Evolutionary conservation across 2,113 vertebrate species (phyloP).

Genomic region (Alectura lathami): DNA sequence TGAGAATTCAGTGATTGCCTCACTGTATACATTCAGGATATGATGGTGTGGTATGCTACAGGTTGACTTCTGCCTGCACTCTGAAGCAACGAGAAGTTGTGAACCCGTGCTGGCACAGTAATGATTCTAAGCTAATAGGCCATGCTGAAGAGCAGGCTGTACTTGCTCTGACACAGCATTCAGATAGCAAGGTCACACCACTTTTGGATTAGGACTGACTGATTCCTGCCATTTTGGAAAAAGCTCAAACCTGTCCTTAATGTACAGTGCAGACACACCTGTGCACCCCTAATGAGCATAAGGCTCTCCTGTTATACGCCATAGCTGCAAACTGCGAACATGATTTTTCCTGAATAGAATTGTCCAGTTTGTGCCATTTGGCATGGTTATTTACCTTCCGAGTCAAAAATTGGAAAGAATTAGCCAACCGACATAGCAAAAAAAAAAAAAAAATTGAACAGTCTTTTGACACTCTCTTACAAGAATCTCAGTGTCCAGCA

Average conservation of each 20-base stretch:
- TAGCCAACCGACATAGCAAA: background rate
- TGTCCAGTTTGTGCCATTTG: background rate
- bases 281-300: background rate
- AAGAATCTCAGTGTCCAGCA: background rate
- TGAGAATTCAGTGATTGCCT: background rate
- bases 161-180: background rate
- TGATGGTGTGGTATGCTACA: fast-evolving
- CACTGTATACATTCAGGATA: background rate
- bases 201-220: background rate
- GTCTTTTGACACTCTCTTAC: background rate
- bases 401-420: background rate
- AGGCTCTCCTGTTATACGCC: background rate
- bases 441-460: background rate
- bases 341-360: background rate
- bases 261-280: background rate
- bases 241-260: background rate
- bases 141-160: background rate
- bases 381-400: background rate
- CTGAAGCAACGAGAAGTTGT: background rate
- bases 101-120: background rate
- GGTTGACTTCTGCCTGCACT: background rate
- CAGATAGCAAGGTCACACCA: background rate
- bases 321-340: background rate
- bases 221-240: background rate
- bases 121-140: background rate